Conservation (phyloP, 1,140 invertebrate species). For the Trichoplusia ni region DNA sequence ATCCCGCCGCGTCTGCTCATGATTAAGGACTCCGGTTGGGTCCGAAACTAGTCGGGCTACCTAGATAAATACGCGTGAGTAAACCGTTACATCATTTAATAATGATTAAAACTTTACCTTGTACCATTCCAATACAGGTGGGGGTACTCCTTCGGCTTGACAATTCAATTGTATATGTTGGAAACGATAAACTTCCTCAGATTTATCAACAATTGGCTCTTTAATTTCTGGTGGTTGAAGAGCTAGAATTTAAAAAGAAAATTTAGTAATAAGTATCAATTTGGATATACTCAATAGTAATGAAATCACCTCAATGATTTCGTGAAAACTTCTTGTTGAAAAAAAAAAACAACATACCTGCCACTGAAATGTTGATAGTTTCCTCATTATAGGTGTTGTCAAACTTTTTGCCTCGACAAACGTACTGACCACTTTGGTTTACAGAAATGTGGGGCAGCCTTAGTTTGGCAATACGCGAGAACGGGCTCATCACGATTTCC, state of each 20-base stretch:
- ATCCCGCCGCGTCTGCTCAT: no score
- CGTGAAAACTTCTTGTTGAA: no score
- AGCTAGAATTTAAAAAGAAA: not conserved
- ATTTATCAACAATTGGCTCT: constrained; percentile 41
- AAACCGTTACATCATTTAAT: not conserved
- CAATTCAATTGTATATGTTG: constrained; percentile 52
- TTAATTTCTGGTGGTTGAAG: constrained; percentile 41
- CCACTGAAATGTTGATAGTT: constrained; percentile 49
- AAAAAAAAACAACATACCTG: constrained; percentile 41
- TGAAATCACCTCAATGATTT: no score
- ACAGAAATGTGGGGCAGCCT: constrained; percentile 52
- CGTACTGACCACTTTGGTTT: constrained; percentile 57
- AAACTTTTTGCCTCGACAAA: constrained; percentile 46
- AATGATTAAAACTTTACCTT: constrained; percentile 66
- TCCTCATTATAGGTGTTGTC: constrained; percentile 37
- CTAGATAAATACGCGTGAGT: not conserved
- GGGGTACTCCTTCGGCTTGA: constrained; percentile 57
- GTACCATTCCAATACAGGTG: constrained; percentile 57
- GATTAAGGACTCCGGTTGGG: no score
- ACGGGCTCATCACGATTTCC: constrained; percentile 37
- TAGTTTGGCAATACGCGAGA: constrained; percentile 56
- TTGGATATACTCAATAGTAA: not conserved
- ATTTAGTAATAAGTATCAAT: no score
- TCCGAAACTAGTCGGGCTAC: no score
- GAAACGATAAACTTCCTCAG: constrained; percentile 48